A percentile compares a stretch with the other conserved stretches of the same genome.
Conservation (phyloP, 2,888 invertebrate species). For the Macrosiphum euphorbiae region DNA sequence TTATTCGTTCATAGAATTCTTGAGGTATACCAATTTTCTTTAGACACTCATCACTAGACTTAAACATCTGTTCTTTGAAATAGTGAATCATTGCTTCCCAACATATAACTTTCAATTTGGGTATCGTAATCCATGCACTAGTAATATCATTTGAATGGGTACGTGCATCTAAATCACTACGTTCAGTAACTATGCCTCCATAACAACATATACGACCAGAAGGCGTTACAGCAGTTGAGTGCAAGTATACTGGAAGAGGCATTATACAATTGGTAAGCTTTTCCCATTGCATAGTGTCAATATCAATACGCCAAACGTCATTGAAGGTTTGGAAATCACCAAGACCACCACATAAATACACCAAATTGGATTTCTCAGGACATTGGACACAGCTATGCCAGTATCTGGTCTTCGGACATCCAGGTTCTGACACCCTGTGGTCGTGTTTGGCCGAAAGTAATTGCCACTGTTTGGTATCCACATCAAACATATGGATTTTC, state of each 20-base stretch:
- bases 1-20: conserved; percentile 69
- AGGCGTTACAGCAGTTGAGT: conserved; percentile 85
- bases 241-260: conserved; percentile 85
- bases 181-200: conserved; percentile 81
- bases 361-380: conserved; percentile 72
- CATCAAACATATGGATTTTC: conserved; percentile 82
- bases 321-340: conserved; percentile 78
- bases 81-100: conserved; percentile 86
- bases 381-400: conserved; percentile 87
- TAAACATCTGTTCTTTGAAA: conserved; percentile 75
- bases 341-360: conserved; percentile 87
- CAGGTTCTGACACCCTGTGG: conserved; percentile 67
- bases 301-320: conserved; percentile 87
- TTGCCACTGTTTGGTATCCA: conserved; percentile 79
- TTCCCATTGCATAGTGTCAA: conserved; percentile 83
- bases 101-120: conserved; percentile 88
- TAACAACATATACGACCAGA: conserved; percentile 81
- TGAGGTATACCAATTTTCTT: conserved; percentile 80
- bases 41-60: conserved; percentile 72
- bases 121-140: conserved; percentile 87
- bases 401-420: conserved; percentile 80
- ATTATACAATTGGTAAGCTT: conserved; percentile 77
- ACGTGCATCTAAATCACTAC: conserved; percentile 66
- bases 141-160: conserved; percentile 81
- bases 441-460: conserved; percentile 67